A percentile compares a stretch with the other conserved stretches of the same genome.
phyloP scores from a whole-genome alignment of 1,140 invertebrate species.

The Pectinophora gossypiella region DNA sequence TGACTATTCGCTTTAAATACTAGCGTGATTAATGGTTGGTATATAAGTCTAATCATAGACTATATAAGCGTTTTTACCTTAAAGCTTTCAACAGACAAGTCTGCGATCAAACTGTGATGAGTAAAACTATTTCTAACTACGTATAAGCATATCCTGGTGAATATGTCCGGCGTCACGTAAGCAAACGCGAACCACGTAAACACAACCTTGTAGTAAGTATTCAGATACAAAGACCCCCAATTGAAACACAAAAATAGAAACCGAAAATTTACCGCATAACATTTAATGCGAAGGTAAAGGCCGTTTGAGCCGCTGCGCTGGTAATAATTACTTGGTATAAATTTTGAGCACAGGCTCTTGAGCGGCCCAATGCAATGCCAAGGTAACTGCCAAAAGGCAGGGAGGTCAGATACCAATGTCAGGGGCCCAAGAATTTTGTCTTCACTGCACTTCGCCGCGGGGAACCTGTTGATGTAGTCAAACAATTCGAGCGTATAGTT shows the following conservation, averaged over 20 bases:
- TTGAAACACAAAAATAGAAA: neutral
- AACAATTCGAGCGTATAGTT: too few species aligned
- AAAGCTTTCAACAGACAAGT: too few species aligned
- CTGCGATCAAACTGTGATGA: too few species aligned
- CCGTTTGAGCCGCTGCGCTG: constrained; percentile 18
- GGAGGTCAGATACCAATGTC: constrained; percentile 64
- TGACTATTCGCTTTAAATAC: too few species aligned
- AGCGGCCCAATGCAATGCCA: constrained; percentile 55
- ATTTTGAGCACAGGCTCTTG: constrained; percentile 38
- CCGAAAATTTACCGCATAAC: neutral
- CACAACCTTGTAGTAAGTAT: neutral
- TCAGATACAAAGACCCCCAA: neutral
- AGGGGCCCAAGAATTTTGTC: constrained; percentile 59
- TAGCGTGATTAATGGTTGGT: too few species aligned
- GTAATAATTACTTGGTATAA: constrained; percentile 43
- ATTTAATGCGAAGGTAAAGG: constrained; percentile 40
- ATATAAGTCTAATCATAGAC: too few species aligned
- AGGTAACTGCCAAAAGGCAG: constrained; percentile 64
- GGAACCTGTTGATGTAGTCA: too few species aligned
- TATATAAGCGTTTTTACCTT: too few species aligned
- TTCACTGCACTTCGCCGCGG: constrained; percentile 22
- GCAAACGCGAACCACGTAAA: too few species aligned
- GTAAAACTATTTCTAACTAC: too few species aligned
- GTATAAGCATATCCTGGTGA: too few species aligned
- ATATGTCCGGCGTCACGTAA: too few species aligned